These are phyloP conservation scores for Macrosiphum euphorbiae DNA, from an alignment of 2,888 invertebrate species.

Conservation along the genomic window DNA sequence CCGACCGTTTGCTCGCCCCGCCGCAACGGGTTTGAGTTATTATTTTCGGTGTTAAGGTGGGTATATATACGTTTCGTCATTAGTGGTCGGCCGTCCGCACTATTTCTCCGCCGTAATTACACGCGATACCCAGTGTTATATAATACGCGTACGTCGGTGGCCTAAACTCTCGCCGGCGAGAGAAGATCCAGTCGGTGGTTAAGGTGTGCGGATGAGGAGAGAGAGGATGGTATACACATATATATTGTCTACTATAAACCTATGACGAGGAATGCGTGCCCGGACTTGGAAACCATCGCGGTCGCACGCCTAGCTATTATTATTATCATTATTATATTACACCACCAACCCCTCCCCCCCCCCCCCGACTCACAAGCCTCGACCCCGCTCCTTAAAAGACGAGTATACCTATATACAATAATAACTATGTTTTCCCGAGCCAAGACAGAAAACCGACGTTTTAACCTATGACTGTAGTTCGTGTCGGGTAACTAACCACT, in stretches of 20 bases:
- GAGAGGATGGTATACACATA: background rate
- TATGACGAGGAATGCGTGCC: background rate
- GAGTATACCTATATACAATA: background rate
- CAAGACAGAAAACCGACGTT: background rate
- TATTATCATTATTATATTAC: background rate
- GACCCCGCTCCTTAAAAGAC: background rate
- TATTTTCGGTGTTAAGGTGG: slow-evolving; percentile 12
- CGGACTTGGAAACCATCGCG: slow-evolving; percentile 26
- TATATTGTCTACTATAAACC: background rate
- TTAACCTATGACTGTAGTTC: background rate
- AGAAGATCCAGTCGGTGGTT: background rate
- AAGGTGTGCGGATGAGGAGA: too few relatives aligned
- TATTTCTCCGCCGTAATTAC: slow-evolving; percentile 44
- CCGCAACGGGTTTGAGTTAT: slow-evolving; percentile 13
- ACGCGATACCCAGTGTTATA: background rate
- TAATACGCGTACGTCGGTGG: background rate
- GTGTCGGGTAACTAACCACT: background rate
- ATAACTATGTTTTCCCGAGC: background rate
- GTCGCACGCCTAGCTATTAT: background rate
- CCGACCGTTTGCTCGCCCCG: background rate
- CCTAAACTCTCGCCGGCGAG: background rate
- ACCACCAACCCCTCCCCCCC: background rate
- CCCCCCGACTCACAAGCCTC: too few relatives aligned
- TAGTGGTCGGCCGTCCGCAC: slow-evolving; percentile 18
- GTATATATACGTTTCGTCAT: background rate